phyloP scores from a whole-genome alignment of 92 coral and sea anemone genomes.

The Palythoa grandiflora region DNA sequence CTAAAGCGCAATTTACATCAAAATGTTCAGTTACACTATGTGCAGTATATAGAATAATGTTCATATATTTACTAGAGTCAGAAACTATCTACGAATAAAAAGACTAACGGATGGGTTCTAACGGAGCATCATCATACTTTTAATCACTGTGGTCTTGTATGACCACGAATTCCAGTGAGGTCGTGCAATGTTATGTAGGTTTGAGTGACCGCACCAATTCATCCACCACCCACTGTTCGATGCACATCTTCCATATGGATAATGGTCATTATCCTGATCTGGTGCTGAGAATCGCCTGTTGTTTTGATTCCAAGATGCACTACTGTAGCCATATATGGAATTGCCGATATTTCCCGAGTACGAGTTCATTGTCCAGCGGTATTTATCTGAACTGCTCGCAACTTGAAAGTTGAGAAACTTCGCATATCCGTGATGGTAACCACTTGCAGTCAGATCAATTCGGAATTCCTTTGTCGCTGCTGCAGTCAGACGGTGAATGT shows the following conservation, averaged over 20 bases:
- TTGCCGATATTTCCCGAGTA: conserved; percentile 50
- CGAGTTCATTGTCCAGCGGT: conserved; percentile 46
- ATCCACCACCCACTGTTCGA: conserved; percentile 19
- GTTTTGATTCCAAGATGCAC: conserved; percentile 16
- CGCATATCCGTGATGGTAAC: conserved; percentile 21
- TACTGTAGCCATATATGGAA: conserved; percentile 37
- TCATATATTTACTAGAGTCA: too few relatives aligned
- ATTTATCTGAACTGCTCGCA: conserved; percentile 28
- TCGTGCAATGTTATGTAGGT: background rate
- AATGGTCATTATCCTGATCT: conserved; percentile 36
- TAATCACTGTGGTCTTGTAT: background rate
- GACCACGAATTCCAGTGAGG: conserved; percentile 40
- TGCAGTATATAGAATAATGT: too few relatives aligned
- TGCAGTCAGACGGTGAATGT: conserved; percentile 41
- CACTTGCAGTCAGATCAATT: conserved; percentile 39
- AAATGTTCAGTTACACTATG: too few relatives aligned
- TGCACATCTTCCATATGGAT: conserved; percentile 6
- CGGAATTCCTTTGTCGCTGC: conserved; percentile 8
- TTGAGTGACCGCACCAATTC: conserved; percentile 18
- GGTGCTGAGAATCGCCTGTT: conserved; percentile 38
- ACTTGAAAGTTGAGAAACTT: conserved; percentile 36
- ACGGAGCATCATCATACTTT: conserved; percentile 34
- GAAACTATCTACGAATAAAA: too few relatives aligned
- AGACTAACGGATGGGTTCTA: background rate
- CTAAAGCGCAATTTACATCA: too few relatives aligned